Percentiles rank a stretch among this genome's conserved stretches.
These are phyloP conservation scores for Ailuropoda melanoleuca DNA, from an alignment of 2,113 vertebrate genomes.

Conservation along the genomic window DNA sequence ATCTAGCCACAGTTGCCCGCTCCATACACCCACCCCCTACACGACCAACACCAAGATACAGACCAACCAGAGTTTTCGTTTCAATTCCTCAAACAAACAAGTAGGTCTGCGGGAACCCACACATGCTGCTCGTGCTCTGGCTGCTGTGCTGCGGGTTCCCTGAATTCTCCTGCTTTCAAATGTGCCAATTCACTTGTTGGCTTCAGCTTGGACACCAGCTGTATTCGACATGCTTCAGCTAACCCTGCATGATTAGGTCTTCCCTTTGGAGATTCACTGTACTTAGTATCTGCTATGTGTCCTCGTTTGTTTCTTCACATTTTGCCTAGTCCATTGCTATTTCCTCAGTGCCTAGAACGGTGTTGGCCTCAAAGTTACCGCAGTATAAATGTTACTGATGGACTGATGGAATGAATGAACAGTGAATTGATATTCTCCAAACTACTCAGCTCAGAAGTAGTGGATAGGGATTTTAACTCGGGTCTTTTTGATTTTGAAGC, in stretches of 20 bases:
- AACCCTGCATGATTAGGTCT: background rate
- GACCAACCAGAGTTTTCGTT: background rate
- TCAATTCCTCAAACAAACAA: background rate
- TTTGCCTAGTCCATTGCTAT: background rate
- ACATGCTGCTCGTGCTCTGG: rapidly evolving
- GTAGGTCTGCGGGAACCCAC: background rate
- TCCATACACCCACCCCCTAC: rapidly evolving
- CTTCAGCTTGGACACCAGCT: background rate
- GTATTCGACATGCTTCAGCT: background rate
- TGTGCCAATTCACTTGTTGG: background rate
- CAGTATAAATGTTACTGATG: background rate
- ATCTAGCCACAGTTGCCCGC: background rate
- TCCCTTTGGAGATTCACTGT: background rate
- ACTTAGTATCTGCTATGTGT: background rate
- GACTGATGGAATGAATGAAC: background rate
- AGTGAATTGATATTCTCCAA: background rate
- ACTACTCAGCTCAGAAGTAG: background rate
- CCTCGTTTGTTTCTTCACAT: background rate
- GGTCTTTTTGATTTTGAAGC: background rate
- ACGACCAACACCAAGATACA: background rate
- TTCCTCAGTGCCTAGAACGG: background rate
- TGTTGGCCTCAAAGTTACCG: background rate
- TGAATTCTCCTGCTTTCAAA: background rate
- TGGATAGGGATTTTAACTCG: background rate
- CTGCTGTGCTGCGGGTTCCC: background rate